Conservation (phyloP, 2,113 vertebrate species). For the Zingel zingel region DNA sequence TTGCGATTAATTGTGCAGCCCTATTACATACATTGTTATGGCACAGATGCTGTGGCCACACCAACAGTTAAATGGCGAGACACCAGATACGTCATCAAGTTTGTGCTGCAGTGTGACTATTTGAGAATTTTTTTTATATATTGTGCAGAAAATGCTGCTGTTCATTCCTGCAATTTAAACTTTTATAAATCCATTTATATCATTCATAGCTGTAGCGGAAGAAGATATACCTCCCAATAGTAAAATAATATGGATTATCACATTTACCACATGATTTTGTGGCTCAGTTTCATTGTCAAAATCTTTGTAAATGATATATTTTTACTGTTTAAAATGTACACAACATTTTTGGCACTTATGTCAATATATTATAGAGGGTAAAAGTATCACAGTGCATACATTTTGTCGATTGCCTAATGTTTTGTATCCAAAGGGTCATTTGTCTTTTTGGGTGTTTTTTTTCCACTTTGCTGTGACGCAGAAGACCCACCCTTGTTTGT, state of each 20-base stretch:
- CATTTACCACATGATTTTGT: not conserved
- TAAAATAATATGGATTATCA: not conserved
- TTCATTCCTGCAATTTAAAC: not conserved
- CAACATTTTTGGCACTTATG: not conserved
- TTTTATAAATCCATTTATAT: too few species aligned
- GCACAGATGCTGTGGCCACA: not conserved
- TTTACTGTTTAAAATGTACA: not conserved
- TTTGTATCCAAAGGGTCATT: not conserved
- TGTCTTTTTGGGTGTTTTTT: not conserved
- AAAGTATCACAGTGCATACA: not conserved
- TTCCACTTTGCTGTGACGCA: constrained; percentile 35
- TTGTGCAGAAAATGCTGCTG: not conserved
- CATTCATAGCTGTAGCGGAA: not conserved
- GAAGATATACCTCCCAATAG: not conserved
- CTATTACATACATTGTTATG: not conserved
- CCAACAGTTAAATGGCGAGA: not conserved
- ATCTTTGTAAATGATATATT: not conserved
- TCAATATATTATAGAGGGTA: not conserved
- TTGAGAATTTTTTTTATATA: not conserved
- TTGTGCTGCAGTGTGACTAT: not conserved
- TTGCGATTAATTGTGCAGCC: too few species aligned
- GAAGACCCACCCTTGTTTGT: constrained; percentile 52
- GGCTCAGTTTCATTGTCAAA: not conserved
- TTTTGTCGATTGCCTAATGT: not conserved
- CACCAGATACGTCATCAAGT: not conserved